Conservation (phyloP, 2,113 vertebrate genomes). For the Varanus salvator region DNA sequence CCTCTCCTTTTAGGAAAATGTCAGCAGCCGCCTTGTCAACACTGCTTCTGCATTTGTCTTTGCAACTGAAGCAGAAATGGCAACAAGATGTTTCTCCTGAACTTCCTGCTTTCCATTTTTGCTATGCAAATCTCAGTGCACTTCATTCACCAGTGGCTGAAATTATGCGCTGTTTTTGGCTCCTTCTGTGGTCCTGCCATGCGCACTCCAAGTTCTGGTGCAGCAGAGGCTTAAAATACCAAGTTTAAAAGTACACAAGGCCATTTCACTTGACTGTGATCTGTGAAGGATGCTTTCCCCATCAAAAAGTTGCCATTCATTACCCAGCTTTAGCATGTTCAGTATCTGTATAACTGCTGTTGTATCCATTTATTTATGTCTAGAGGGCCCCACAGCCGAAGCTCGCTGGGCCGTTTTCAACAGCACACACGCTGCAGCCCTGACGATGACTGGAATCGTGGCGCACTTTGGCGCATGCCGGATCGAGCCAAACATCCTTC, state of each 20-base stretch:
- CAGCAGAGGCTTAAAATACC: not conserved
- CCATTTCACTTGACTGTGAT: not conserved
- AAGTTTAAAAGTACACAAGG: not conserved
- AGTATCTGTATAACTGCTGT: no score
- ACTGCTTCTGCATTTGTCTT: not conserved
- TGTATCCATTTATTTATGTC: no score
- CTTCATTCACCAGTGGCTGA: not conserved
- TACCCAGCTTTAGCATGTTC: no score
- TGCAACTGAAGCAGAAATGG: not conserved
- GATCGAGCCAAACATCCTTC: no score
- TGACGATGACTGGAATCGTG: no score
- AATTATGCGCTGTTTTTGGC: not conserved
- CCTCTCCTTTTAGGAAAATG: not conserved
- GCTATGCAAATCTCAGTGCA: not conserved
- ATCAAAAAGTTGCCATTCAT: not conserved
- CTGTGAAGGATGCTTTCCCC: not conserved
- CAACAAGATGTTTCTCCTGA: not conserved
- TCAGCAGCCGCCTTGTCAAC: no score
- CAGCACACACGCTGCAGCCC: no score
- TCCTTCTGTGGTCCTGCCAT: not conserved
- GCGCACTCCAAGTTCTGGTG: not conserved
- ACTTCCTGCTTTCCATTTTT: slow-evolving; percentile 60
- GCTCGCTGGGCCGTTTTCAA: no score
- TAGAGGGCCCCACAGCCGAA: no score
- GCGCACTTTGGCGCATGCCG: no score